These are phyloP conservation scores for Anneissia japonica DNA, from an alignment of 35 echinoderm and acorn worm genomes.

Conservation along the genomic window DNA sequence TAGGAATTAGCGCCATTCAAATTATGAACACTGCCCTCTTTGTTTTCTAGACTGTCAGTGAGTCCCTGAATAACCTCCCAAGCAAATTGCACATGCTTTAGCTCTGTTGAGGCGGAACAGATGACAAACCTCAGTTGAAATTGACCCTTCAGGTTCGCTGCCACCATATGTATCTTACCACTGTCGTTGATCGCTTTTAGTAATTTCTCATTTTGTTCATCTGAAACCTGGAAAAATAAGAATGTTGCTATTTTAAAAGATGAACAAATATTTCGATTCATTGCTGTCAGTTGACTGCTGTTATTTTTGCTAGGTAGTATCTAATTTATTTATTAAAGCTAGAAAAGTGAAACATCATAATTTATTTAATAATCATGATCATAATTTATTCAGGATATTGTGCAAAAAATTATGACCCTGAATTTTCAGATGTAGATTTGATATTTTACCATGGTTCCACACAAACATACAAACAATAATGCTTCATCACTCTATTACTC, in stretches of 20 bases:
- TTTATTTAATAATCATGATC: neutral
- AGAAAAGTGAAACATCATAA: neutral
- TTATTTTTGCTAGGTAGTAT: too few relatives aligned
- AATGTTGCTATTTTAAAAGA: neutral
- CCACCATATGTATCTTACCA: constrained; percentile 82
- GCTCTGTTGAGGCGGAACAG: constrained; percentile 52
- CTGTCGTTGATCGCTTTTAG: constrained; percentile 56
- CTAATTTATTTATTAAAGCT: too few relatives aligned
- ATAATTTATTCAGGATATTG: neutral
- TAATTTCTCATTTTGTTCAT: constrained; percentile 51
- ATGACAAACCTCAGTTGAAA: constrained; percentile 71
- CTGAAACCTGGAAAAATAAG: constrained; percentile 46
- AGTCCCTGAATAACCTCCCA: constrained; percentile 62
- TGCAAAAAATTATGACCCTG: neutral
- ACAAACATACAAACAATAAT: too few relatives aligned
- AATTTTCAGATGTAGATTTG: too few relatives aligned
- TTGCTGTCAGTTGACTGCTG: too few relatives aligned
- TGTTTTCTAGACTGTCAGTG: constrained; percentile 16
- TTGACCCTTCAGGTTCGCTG: constrained; percentile 45
- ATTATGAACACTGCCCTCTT: too few relatives aligned
- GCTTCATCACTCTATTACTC: too few relatives aligned
- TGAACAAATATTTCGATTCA: too few relatives aligned
- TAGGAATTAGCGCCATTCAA: too few relatives aligned
- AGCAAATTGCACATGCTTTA: constrained; percentile 60
- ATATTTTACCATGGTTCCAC: too few relatives aligned